phyloP scores from a whole-genome alignment of 2,797 vertebrate genomes.

The Pseudomugil tenellus region DNA sequence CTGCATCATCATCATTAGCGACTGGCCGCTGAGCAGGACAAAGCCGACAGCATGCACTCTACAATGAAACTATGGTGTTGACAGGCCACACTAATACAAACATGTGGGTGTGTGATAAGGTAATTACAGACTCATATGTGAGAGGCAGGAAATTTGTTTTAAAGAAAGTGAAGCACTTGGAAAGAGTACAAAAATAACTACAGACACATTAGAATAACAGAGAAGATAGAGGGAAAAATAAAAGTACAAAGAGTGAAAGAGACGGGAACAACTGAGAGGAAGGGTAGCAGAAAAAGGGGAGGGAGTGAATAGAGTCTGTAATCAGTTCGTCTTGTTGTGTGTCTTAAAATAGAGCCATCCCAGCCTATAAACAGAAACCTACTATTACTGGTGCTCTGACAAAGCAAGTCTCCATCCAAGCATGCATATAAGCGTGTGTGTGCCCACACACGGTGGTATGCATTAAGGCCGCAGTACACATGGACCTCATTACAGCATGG shows the following conservation, averaged over 20 bases:
- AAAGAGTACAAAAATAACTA: background rate
- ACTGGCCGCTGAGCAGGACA: background rate
- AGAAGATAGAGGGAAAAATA: conserved; percentile 13
- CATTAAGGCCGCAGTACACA: conserved; percentile 73
- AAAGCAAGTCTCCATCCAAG: conserved; percentile 77
- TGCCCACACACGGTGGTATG: conserved; percentile 40
- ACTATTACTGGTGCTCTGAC: conserved; percentile 83
- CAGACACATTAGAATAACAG: background rate
- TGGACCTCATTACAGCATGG: conserved; percentile 78
- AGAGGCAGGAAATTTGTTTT: background rate
- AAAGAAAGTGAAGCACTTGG: background rate
- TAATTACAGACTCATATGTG: background rate
- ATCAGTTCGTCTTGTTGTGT: conserved; percentile 85
- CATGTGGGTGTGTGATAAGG: background rate
- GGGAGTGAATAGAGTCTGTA: conserved; percentile 74
- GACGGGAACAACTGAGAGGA: conserved; percentile 49
- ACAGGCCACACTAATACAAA: conserved; percentile 14
- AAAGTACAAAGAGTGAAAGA: conserved; percentile 30
- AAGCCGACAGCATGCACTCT: background rate
- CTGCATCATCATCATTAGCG: conserved; percentile 18
- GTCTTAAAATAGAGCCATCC: conserved; percentile 86
- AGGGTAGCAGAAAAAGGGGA: conserved; percentile 56
- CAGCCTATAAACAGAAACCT: conserved; percentile 85
- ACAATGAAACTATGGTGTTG: background rate
- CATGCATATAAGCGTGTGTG: conserved; percentile 30